These are phyloP conservation scores for Eptatretus burgeri DNA, from an alignment of 2,113 vertebrate species.

Conservation along the genomic window DNA sequence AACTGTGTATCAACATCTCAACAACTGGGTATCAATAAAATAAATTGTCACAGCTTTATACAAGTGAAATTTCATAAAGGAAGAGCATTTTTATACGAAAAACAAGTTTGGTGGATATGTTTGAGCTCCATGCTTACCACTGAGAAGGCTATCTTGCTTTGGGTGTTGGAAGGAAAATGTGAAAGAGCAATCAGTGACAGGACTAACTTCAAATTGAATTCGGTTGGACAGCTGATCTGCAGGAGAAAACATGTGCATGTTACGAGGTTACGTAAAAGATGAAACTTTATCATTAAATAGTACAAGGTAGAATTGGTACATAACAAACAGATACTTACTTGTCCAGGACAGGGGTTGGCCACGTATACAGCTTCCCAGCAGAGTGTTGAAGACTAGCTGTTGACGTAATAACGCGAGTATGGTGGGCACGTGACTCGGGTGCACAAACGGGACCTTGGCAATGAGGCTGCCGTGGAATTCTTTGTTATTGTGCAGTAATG, in stretches of 20 bases:
- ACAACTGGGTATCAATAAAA: no score
- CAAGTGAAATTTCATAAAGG: no score
- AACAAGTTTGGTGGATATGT: no score
- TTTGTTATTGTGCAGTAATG: conserved; percentile 60
- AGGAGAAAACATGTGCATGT: not conserved
- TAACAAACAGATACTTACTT: no score
- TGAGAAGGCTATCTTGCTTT: conserved; percentile 83
- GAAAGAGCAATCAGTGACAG: conserved; percentile 70
- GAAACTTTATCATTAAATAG: no score
- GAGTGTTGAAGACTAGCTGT: conserved; percentile 65
- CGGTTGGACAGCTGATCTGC: conserved; percentile 23
- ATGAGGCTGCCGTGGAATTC: conserved; percentile 57
- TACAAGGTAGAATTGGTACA: no score
- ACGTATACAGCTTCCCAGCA: conserved; percentile 66
- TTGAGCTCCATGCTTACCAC: conserved; percentile 30
- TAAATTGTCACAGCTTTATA: no score
- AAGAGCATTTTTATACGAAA: no score
- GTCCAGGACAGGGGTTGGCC: conserved; percentile 26
- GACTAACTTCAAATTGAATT: conserved; percentile 88
- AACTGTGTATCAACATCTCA: no score
- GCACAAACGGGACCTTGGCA: conserved; percentile 68
- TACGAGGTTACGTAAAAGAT: no score
- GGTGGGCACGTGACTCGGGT: conserved; percentile 56
- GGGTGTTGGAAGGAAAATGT: conserved; percentile 92
- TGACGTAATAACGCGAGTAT: conserved; percentile 59